Base-by-base conservation (phyloP, 2,888 invertebrate species). In the Plagodis pulveraria region DNA sequence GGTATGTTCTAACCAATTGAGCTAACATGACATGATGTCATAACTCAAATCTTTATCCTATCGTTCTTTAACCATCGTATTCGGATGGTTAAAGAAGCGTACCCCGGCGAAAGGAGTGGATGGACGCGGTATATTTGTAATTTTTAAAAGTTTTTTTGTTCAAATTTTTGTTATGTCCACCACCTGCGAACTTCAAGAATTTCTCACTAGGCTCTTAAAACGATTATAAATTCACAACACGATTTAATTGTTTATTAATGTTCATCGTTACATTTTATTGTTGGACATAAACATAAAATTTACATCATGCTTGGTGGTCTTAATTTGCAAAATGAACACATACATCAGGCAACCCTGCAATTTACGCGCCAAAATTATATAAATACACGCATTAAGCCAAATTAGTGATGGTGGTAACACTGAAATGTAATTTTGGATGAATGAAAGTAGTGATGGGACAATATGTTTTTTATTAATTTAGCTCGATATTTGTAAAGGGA, bases 301-400 rank as follows among this genome's bases (percentile, higher is more conserved):
- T 12, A 42, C 45, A 50, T 48, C 56, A 7, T 41, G 38, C 58
- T 56, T 48, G 71, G 71, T 70, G 71, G 71, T 70, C 71, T 50
- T 53, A 47, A 63, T 68, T 69, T 63, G 63, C 65, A 67, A 59
- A 62, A 47, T 57, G 56, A 56, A 53, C 62, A 56, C 53, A 56
- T 57, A 60, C 54, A 61, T 65, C 54, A 62, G 62, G 52, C 52
- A 50, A 55, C 32, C 54, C 43, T 56, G 50, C 60, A 66, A 69
- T 69, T 69, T 71, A 61, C 57, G 59, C 62, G 69, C 42, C 58
- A 62, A 67, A 68, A 67, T 59, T 67, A 62, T 64, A 62, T 63
- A 57, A 66, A 66, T 60, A 49, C 55, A 52, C 45, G 58, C 66
- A 70, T 70, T 70, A 67, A 55, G 54, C 12, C 55, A 57, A 65